Conservation (phyloP, 2,113 vertebrate species). For the Hemicordylus capensis region DNA sequence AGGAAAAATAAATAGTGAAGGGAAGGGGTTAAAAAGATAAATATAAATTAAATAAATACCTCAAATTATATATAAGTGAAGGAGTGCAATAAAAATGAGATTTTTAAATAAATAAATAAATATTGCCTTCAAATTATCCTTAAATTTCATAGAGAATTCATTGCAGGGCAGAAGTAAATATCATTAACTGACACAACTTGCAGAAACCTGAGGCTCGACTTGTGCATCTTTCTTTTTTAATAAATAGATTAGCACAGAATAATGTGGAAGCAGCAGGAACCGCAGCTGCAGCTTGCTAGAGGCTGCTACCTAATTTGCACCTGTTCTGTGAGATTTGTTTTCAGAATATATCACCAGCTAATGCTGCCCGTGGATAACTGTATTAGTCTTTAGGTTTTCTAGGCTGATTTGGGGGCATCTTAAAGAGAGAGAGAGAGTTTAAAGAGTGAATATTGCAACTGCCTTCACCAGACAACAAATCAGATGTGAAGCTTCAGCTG, state of each 20-base stretch:
- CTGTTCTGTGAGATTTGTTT: constrained; percentile 16
- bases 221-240: constrained; percentile 1
- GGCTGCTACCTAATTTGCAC: constrained; percentile 35
- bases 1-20: too few species aligned
- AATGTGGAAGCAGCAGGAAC: constrained; percentile 26
- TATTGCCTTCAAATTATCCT: background rate
- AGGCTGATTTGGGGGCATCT: background rate
- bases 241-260: constrained; percentile 35
- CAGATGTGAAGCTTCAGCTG: background rate
- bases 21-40: too few species aligned
- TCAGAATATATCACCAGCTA: constrained; percentile 10
- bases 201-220: background rate
- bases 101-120: background rate
- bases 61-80: too few species aligned
- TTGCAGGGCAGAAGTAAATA: background rate
- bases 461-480: background rate
- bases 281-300: constrained; percentile 17
- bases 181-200: constrained; percentile 11
- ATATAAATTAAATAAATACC: too few species aligned
- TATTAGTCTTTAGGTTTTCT: background rate
- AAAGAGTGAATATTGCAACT: background rate
- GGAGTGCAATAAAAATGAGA: too few species aligned
- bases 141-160: background rate
- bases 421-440: background rate
- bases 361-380: background rate